Evolutionary conservation across 2,113 vertebrate species (phyloP).

Genomic region (Corythornis vintsioides): DNA sequence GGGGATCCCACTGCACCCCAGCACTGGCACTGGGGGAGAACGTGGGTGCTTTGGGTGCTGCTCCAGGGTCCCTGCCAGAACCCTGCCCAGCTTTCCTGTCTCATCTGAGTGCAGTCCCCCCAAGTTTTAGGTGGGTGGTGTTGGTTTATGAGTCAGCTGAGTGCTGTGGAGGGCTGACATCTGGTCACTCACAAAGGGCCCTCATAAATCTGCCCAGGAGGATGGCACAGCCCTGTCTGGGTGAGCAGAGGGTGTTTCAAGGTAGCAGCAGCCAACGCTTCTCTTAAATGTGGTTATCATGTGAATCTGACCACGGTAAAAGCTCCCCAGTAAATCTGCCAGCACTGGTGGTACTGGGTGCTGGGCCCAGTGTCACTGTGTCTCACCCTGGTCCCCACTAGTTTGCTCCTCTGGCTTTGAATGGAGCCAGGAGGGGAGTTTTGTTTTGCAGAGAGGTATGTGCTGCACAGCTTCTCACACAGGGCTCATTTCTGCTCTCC

Average conservation of each 20-base stretch:
- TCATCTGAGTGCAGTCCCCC: background rate
- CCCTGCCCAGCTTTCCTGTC: background rate
- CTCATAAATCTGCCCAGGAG: background rate
- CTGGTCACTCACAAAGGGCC: background rate
- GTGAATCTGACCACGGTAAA: background rate
- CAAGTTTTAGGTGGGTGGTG: fast-evolving
- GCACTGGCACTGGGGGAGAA: background rate
- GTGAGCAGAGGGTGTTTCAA: background rate
- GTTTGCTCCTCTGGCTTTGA: background rate
- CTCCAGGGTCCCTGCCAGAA: fast-evolving
- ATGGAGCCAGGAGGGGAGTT: background rate
- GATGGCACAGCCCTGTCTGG: background rate
- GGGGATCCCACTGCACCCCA: fast-evolving
- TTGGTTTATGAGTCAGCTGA: background rate
- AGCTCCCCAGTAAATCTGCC: fast-evolving
- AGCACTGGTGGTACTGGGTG: fast-evolving
- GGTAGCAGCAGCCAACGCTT: background rate
- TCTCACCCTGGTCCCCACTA: background rate
- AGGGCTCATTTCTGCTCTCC: background rate
- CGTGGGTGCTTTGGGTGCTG: background rate
- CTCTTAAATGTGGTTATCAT: fast-evolving
- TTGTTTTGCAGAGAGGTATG: background rate
- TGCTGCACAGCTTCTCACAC: background rate
- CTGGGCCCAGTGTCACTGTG: fast-evolving
- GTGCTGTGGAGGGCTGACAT: background rate